Evolutionary conservation across 2,888 invertebrate species (phyloP).

Genomic region (Habroteleia sp.): DNA sequence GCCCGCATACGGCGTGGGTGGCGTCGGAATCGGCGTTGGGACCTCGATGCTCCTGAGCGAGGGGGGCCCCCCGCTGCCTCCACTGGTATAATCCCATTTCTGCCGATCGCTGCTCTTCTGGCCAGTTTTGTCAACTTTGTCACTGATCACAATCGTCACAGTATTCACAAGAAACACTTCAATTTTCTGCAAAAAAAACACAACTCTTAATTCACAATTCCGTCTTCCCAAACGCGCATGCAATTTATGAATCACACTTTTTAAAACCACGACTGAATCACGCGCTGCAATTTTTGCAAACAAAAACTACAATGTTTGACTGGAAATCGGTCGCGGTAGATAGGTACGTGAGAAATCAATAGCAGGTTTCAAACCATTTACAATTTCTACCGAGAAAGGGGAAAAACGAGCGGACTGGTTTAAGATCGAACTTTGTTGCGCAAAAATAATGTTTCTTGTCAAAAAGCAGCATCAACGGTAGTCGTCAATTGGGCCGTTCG

Average conservation of each 20-base stretch:
- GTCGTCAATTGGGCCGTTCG: too few species aligned
- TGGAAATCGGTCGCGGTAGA: too few species aligned
- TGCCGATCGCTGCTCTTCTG: conserved; percentile 71
- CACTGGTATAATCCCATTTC: conserved; percentile 79
- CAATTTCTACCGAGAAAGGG: too few species aligned
- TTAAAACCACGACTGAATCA: too few species aligned
- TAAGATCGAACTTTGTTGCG: background rate
- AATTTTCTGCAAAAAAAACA: conserved; percentile 82
- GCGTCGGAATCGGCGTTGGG: conserved; percentile 76
- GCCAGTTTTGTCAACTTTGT: conserved; percentile 75
- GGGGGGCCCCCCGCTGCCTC: conserved; percentile 79
- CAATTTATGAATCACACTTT: too few species aligned
- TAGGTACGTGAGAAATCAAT: too few species aligned
- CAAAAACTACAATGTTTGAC: too few species aligned
- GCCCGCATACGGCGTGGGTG: conserved; percentile 75
- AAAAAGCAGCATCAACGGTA: conserved; percentile 24
- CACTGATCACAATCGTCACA: conserved; percentile 84
- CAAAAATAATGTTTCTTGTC: conserved; percentile 13
- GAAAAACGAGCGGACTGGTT: too few species aligned
- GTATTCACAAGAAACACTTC: conserved; percentile 85
- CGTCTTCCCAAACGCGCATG: too few species aligned
- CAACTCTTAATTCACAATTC: too few species aligned
- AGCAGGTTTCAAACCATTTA: too few species aligned
- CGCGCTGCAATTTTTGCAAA: too few species aligned
- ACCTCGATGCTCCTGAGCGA: conserved; percentile 79